phyloP scores from a whole-genome alignment of 2,888 invertebrate species.

The Nephrotoma guestfalica region DNA sequence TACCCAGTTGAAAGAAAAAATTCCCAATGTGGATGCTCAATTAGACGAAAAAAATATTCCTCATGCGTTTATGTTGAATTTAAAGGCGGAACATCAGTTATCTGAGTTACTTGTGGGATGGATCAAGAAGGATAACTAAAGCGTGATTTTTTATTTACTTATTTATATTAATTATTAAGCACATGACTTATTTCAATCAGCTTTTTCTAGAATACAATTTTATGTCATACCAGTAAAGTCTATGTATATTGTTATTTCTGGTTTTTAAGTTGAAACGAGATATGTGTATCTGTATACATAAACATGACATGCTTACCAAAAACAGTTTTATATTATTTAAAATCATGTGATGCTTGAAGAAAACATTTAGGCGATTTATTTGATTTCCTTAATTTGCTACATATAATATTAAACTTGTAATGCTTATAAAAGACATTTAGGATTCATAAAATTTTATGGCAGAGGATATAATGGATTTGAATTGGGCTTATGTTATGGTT shows the following conservation, averaged over 20 bases:
- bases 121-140: background rate
- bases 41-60: slow-evolving; percentile 43
- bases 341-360: background rate
- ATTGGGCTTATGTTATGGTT: too few relatives aligned
- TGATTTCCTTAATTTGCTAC: background rate
- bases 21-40: slow-evolving; percentile 45
- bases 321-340: too few relatives aligned
- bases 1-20: slow-evolving; percentile 42
- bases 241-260: too few relatives aligned
- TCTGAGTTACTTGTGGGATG: background rate
- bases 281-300: too few relatives aligned
- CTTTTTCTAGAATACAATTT: background rate
- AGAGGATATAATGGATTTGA: too few relatives aligned
- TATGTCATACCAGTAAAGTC: background rate
- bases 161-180: background rate
- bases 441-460: too few relatives aligned
- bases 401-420: too few relatives aligned
- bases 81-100: background rate
- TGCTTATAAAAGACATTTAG: too few relatives aligned
- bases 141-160: background rate
- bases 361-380: background rate
- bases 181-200: background rate
- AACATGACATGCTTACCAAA: too few relatives aligned
- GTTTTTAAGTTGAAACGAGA: too few relatives aligned
- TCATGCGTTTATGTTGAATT: slow-evolving; percentile 66